Base-by-base conservation (phyloP, 2,113 vertebrate species). In the Jacana jacana region DNA sequence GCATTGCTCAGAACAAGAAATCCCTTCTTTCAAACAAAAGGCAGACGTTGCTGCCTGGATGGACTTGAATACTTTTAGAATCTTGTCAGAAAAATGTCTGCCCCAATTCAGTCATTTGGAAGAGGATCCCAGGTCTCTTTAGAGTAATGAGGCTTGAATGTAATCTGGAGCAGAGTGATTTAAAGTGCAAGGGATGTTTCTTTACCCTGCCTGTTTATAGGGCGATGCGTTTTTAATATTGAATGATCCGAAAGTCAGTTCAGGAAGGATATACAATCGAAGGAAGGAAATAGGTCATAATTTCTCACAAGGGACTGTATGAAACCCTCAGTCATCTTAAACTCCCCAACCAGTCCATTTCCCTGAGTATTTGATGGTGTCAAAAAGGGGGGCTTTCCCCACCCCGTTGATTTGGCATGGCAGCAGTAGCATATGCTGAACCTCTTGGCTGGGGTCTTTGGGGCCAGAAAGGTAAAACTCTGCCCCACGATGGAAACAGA, bases 201-300 rank as follows among this genome's bases (percentile, higher is more conserved):
- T 77, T 87, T 91, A 79, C 80, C 73, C 80, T 93, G 72, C 52
- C 72, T 93, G 86, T 94, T 96, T 96, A 91, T 94, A 94, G 88
- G 92, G 92, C 77, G 42, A 92, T 96, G 95, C 93, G 91, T 95
- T 96, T 96, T 97, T 95, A 97, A 97, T 95, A 93, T 44, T 76
- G 84, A 95, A 92, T 96, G 92, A 97, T 89, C 81, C 70, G 18
- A 69, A 91, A 96, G 93, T 85, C 94, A 63, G 80, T 85, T 88
- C 91, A 82, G 96, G 96, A 97, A 96, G 95, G 86, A 89, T 84
- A 87, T 64, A 93, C 88, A 96, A 92, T 92, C 82, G 86, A 94
- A 94, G 92, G 88, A 87, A 97, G 95, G 96, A 96, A 96, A 94
- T 93, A 93, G 95, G 91, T 92, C 88, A 82, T 96, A 92, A 96